Base-by-base conservation (phyloP, 2,797 vertebrate genomes). In the Rhodeus uyekii region DNA sequence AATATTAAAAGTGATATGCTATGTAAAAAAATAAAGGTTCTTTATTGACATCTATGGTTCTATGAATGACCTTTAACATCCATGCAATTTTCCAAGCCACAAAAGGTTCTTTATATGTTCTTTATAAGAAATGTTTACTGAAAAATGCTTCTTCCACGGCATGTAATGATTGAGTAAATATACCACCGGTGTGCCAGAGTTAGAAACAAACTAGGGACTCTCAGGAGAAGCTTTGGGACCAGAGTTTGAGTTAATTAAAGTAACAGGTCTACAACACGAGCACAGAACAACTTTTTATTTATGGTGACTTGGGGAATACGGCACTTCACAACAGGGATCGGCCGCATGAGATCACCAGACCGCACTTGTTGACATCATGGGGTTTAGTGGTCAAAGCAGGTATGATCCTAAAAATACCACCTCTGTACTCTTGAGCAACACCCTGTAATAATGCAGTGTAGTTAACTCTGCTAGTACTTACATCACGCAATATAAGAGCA, bases 121-220 rank as follows among this genome's bases (percentile, higher is more conserved):
- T 58, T 58, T 58, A 16, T 5, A 58, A 58, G 10, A n/a, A n/a
- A n/a, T n/a, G 24, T 60, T 60, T 13, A 27, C 3, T 29, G 55
- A 27, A 58, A 27, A 58, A 58, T 27, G 27, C 24, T 29, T 60
- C 27, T 29, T 29, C 24, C 8, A 29, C 16, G 13, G 27, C n/a
- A n/a, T n/a, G n/a, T n/a, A n/a, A n/a, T n/a, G n/a, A n/a, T n/a
- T n/a, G n/a, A n/a, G n/a, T n/a, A n/a, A n/a, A n/a, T n/a, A n/a
- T n/a, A n/a, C n/a, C n/a, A n/a, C n/a, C n/a, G n/a, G n/a, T n/a
- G n/a, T n/a, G n/a, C 6, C 86, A 89, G 82, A 89, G 87, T 90
- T 91, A 91, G 91, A 90, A 86, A 86, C 90, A 93, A 93, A 93
- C 90, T 92, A 74, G 85, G 29, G 88, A 80, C 87, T 86, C 87